Base-by-base conservation (phyloP, 1,140 invertebrate species). In the Holcopasites calliopsidis region DNA sequence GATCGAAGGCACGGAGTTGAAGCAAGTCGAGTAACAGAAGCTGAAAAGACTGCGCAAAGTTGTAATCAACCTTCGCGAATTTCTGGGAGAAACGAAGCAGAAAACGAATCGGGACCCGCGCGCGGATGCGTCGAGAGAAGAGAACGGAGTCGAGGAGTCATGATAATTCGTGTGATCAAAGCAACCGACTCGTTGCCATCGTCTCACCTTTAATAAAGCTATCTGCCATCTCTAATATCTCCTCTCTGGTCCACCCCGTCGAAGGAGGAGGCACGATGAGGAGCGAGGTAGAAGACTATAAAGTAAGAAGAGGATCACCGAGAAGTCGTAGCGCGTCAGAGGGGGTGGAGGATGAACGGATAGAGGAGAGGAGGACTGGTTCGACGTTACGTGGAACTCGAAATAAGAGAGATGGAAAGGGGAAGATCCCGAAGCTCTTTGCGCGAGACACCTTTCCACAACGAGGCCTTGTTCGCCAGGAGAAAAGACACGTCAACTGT, bases 181-280 rank as follows among this genome's bases (percentile, higher is more conserved):
- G 86, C 83, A 76, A 77, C 88, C 87, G 88, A 83, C 83, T 79
- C 84, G 86, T 79, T 76, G 82, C 82, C 81, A 83, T 85, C 83
- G 77, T 76, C 81, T 85, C 85, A 79, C 86, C 75, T 84, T 85
- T 88, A 88, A 88, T 88, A 88, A 88, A 88, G 87, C 85, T 87
- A 87, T 88, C 85, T 88, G 71, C 65, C 84, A 88, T 88, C 87
- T 87, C 86, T 83, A 86, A 85, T 86, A 88, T 88, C 86, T 86
- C 58, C 47, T 55, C 76, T 58, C 47, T 61, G 70, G 40, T 35
- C 21, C 50, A 16, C 49, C 69, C 61, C 77, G 44, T 35, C 50
- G 69, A 54, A 71, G 66, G 44, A 42, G 65, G 31, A 55, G 31
- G 50, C 54, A 33, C 57, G 60, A 50, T 28, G 21, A 58, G 55